These are phyloP conservation scores for Geotrypetes seraphini DNA, from an alignment of 2,797 vertebrate species.

Conservation along the genomic window DNA sequence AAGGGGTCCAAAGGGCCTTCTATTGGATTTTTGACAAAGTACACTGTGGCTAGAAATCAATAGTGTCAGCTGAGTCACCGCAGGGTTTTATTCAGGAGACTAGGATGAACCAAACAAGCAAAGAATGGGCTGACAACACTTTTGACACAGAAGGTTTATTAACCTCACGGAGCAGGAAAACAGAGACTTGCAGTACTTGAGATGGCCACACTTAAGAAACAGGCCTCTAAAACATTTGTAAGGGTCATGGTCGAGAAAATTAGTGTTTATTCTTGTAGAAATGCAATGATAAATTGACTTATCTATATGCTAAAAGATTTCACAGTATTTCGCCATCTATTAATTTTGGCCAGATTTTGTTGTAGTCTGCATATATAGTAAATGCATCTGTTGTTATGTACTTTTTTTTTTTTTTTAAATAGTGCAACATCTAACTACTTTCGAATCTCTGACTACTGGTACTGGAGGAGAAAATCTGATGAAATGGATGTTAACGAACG, in stretches of 20 bases:
- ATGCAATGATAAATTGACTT: conserved; percentile 92
- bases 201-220: conserved; percentile 73
- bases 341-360: conserved; percentile 60
- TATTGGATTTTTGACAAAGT: conserved; percentile 99
- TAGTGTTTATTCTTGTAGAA: conserved; percentile 90
- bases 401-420: no score
- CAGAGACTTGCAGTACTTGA: conserved; percentile 62
- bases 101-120: conserved; percentile 93
- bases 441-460: not conserved
- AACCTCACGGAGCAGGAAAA: conserved; percentile 63
- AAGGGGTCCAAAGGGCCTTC: conserved; percentile 83
- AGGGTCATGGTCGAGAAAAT: conserved; percentile 82
- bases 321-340: conserved; percentile 45
- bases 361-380: conserved; percentile 45
- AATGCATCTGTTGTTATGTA: no score
- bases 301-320: conserved; percentile 95
- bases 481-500: no score
- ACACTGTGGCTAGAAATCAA: conserved; percentile 90
- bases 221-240: conserved; percentile 73
- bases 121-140: conserved; percentile 84
- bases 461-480: no score
- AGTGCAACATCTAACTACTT: not conserved
- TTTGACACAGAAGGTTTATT: conserved; percentile 90
- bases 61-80: conserved; percentile 70
- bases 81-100: conserved; percentile 64